Evolutionary conservation across 2,113 vertebrate genomes (phyloP).

Genomic region (Blennius ocellaris): DNA sequence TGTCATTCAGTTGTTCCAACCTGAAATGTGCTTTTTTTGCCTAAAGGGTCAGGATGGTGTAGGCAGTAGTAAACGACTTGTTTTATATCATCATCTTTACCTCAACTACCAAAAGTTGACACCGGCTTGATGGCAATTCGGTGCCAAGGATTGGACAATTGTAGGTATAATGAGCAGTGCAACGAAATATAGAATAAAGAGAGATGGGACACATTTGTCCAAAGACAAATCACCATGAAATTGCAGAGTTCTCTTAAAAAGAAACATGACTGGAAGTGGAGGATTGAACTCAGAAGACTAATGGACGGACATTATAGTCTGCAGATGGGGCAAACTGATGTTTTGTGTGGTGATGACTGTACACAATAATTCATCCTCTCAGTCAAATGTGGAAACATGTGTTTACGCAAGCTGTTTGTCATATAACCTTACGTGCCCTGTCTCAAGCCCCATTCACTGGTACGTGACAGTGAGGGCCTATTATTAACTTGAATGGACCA

Average conservation of each 20-base stretch:
- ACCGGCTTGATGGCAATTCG: constrained; percentile 13
- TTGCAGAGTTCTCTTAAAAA: constrained; percentile 38
- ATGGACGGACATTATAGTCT: constrained; percentile 51
- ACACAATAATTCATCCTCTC: constrained; percentile 44
- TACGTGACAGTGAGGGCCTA: constrained; percentile 19
- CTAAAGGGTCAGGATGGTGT: background rate
- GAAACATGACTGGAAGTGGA: constrained; percentile 54
- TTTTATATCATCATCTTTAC: constrained; percentile 2
- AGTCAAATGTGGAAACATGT: constrained; percentile 22
- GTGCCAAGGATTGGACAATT: constrained; percentile 17
- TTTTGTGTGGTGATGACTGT: constrained; percentile 53
- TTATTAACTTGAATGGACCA: constrained; percentile 14
- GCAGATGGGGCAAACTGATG: constrained; percentile 55
- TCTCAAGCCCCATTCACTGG: background rate
- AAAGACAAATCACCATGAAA: constrained; percentile 47
- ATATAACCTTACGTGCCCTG: background rate
- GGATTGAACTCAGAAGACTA: constrained; percentile 56
- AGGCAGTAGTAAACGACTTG: too few species aligned
- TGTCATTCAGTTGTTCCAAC: constrained; percentile 8
- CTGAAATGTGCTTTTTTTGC: constrained; percentile 19
- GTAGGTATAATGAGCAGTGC: constrained; percentile 18
- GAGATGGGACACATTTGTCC: constrained; percentile 71
- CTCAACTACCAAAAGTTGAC: constrained; percentile 13
- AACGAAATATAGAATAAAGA: constrained; percentile 65
- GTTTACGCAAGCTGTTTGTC: constrained; percentile 31